Base-by-base conservation (phyloP, 2,797 vertebrate genomes). In the Peromyscus attwateri region DNA sequence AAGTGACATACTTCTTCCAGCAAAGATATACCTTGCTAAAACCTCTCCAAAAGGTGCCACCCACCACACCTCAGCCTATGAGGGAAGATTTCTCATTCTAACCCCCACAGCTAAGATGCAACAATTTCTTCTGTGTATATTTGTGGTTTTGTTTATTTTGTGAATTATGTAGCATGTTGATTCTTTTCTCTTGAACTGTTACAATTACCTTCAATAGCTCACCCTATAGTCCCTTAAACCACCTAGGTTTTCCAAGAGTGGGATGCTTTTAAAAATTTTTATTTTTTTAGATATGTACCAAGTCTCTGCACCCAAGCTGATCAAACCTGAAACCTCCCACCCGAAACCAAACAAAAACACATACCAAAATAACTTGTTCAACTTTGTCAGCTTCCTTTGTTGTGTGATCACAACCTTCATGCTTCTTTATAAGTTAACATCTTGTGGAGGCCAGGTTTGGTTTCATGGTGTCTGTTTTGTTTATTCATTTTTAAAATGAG, bases 141-240 rank as follows among this genome's bases (percentile, higher is more conserved):
- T 73, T 95, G 23, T 40, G 6, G 6, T 82, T 92, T 94, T 85
- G 76, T 95, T 10, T 92, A 46, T 46, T 94, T 21, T 60, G 55
- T 84, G 40, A 66, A 23, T 80, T 94, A 13, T 91, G 75, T 46
- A 71, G 14, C 16, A 12, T 2, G 21, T 60, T 64, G 10, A 71
- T 79, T 77, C 3, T 89, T 87, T 73, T 49, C 49, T 90, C 25
- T 81, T 80, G 75, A 29, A 73, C 17, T 21, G 6, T 70, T 55
- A 2, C 3, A 76, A 8, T 49, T 57, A 76, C 7, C 16, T 57
- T 85, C 46, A 46, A 31, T n/a, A 13, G 4, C 34, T 13, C 1
- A 0, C 17, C 46, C 19, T 89, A 0, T 57, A 27, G 68, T 57
- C 10, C 13, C 68, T 77, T 77, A 29, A 81, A 40, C 1, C 29